Evolutionary conservation across 2,113 vertebrate genomes (phyloP).

Genomic region (Excalfactoria chinensis): DNA sequence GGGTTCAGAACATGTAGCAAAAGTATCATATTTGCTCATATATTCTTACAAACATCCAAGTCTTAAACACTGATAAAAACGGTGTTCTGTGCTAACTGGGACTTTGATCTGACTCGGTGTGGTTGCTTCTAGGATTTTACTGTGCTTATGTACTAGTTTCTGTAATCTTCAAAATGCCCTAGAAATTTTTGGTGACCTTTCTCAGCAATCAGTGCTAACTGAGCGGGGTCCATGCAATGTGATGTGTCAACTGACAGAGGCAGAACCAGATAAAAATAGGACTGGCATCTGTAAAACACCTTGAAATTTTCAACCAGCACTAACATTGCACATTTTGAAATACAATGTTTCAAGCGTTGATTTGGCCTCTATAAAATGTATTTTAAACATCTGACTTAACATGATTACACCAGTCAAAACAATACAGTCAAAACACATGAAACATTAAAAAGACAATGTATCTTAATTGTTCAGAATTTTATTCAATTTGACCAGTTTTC

Average conservation of each 20-base stretch:
- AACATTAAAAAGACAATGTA: neutral
- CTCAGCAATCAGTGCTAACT: neutral
- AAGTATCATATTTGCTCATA: neutral
- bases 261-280: neutral
- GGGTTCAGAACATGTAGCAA: neutral
- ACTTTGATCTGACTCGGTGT: neutral
- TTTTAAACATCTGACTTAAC: neutral
- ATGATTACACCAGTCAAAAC: neutral
- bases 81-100: neutral
- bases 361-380: neutral
- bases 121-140: neutral
- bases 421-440: neutral
- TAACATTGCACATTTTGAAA: neutral
- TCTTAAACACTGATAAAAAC: neutral
- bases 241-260: neutral
- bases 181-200: neutral
- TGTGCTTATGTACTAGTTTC: neutral
- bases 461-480: neutral
- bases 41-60: neutral
- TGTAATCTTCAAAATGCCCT: neutral
- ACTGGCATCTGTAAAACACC: neutral
- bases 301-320: neutral
- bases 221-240: neutral
- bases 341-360: rapidly evolving
- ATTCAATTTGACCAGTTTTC: neutral